phyloP scores from a whole-genome alignment of 2,888 invertebrate species.

The Ectemnius continuus region DNA sequence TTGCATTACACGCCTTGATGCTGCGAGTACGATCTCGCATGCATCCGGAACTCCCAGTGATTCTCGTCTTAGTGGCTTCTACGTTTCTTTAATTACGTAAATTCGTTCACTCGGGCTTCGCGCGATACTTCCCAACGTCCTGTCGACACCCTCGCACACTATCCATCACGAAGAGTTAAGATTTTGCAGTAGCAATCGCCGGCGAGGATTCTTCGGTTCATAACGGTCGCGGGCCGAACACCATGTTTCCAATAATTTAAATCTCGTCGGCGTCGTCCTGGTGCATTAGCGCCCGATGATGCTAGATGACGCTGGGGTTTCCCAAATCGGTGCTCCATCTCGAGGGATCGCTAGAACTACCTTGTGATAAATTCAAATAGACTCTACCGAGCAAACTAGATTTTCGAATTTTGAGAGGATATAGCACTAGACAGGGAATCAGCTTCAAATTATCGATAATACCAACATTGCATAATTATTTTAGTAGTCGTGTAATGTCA shows the following conservation, averaged over 20 bases:
- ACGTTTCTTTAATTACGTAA: no score
- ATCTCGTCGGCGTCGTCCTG: constrained; percentile 21
- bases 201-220: constrained; percentile 7
- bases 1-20: not conserved
- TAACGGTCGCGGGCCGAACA: constrained; percentile 36
- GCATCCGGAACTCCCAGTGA: not conserved
- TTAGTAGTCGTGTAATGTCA: no score
- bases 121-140: not conserved
- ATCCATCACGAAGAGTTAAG: constrained; percentile 10
- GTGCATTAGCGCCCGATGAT: no score
- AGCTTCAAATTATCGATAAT: no score
- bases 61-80: no score
- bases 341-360: no score
- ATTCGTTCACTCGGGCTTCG: not conserved
- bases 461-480: no score
- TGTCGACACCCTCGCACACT: not conserved
- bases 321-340: no score
- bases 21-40: not conserved
- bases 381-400: no score
- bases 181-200: constrained; percentile 13
- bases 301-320: not conserved
- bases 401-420: no score
- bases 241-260: constrained; percentile 42
- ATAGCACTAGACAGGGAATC: no score
- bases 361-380: no score